Conservation (phyloP, 2,888 invertebrate species). For the Hypselothyrea guttata region DNA sequence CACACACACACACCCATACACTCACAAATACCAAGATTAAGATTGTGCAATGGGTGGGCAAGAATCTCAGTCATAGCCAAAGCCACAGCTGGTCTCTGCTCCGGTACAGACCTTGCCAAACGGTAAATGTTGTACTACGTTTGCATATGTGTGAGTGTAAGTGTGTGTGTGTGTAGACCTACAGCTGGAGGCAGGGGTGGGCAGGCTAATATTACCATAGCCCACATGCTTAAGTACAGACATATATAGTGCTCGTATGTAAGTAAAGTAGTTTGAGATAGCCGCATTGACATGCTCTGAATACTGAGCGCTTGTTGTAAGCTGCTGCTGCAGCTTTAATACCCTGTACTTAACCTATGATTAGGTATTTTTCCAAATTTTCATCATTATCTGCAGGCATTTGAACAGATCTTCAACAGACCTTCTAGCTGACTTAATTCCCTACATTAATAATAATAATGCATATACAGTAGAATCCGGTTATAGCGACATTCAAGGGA, state of each 20-base stretch:
- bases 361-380: no score
- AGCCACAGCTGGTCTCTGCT: constrained; percentile 62
- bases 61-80: constrained; percentile 60
- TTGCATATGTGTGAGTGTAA: not conserved
- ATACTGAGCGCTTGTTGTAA: constrained; percentile 56
- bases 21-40: constrained; percentile 40
- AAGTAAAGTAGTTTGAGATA: constrained; percentile 47
- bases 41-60: constrained; percentile 76
- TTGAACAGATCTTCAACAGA: no score
- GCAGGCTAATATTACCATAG: constrained; percentile 66
- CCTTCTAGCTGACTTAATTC: no score
- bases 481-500: no score
- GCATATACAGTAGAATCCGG: no score
- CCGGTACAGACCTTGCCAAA: constrained; percentile 65
- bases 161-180: constrained; percentile 17
- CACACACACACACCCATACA: constrained; percentile 7
- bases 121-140: constrained; percentile 64
- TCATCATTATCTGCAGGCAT: no score
- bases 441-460: no score
- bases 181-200: constrained; percentile 33
- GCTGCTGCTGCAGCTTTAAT: constrained; percentile 32
- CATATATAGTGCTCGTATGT: constrained; percentile 22
- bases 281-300: constrained; percentile 75
- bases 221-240: constrained; percentile 54
- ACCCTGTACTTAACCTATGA: constrained; percentile 23